phyloP scores from a whole-genome alignment of 2,797 vertebrate genomes.

The Parauchenoglanis ngamensis region DNA sequence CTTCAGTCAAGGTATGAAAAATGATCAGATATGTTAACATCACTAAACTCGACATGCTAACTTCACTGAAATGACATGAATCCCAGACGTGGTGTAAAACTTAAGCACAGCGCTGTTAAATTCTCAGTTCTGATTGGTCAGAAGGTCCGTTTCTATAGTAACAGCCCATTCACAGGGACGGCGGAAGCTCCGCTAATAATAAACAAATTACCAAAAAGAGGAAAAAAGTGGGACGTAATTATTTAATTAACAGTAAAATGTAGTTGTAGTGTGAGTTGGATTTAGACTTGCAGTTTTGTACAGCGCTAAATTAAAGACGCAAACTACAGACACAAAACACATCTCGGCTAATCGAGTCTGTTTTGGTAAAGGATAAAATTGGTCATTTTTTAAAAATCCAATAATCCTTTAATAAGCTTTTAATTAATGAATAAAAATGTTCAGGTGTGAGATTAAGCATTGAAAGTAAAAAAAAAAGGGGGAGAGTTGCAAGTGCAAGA shows the following conservation, averaged over 20 bases:
- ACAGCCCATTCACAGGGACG: no score
- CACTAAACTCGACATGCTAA: neutral
- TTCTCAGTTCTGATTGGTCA: neutral
- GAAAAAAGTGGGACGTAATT: neutral
- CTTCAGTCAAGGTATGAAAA: neutral
- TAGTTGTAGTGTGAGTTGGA: neutral
- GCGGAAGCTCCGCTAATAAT: neutral
- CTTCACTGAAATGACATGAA: neutral
- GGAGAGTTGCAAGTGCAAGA: neutral
- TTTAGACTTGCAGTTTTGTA: neutral
- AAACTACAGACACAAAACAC: neutral
- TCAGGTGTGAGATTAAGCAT: neutral
- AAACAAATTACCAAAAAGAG: neutral
- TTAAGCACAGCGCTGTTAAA: neutral
- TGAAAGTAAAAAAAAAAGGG: neutral
- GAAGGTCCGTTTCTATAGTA: no score
- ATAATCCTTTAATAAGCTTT: neutral
- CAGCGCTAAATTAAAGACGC: neutral
- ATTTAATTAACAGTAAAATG: neutral
- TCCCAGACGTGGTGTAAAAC: neutral
- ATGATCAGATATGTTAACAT: no score
- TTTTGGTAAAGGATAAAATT: neutral
- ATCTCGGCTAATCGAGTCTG: neutral
- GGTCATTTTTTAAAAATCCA: neutral
- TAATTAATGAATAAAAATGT: neutral